Evolutionary conservation across 1,140 invertebrate genomes (phyloP).

Genomic region (Ceratina japonica): DNA sequence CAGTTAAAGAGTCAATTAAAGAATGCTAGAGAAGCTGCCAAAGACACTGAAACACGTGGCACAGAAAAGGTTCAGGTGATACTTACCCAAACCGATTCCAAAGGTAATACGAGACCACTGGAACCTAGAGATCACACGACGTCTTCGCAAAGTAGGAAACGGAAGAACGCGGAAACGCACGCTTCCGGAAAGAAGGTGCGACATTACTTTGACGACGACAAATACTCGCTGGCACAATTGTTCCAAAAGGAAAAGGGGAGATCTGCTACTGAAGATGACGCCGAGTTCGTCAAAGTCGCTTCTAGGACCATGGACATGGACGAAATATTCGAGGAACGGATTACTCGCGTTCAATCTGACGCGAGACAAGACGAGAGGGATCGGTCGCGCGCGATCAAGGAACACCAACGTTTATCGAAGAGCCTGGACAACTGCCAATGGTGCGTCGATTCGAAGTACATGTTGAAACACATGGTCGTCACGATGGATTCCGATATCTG

Average conservation of each 20-base stretch:
- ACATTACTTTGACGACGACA: constrained; percentile 96
- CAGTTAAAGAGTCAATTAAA: constrained; percentile 89
- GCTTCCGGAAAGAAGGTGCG: constrained; percentile 85
- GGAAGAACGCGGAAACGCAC: constrained; percentile 86
- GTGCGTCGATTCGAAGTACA: constrained; percentile 90
- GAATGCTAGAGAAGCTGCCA: constrained; percentile 81
- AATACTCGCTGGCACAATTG: constrained; percentile 92
- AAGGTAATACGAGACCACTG: constrained; percentile 82
- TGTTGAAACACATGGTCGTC: constrained; percentile 93
- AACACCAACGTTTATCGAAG: constrained; percentile 85
- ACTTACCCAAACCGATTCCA: constrained; percentile 85
- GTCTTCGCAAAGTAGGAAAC: constrained; percentile 61
- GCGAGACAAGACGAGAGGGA: constrained; percentile 84
- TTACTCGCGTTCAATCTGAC: constrained; percentile 82
- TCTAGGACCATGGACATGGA: constrained; percentile 88
- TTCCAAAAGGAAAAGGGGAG: constrained; percentile 94
- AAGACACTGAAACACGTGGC: constrained; percentile 43
- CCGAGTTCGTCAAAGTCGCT: constrained; percentile 88
- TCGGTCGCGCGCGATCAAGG: constrained; percentile 84
- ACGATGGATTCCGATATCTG: constrained; percentile 90
- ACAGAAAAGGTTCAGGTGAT: constrained; percentile 77
- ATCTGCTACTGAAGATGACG: constrained; percentile 89
- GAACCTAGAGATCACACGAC: constrained; percentile 66
- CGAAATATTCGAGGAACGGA: constrained; percentile 91
- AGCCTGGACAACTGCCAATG: constrained; percentile 89